Base-by-base conservation (phyloP, 1,140 invertebrate genomes). In the Bombus balteatus region DNA sequence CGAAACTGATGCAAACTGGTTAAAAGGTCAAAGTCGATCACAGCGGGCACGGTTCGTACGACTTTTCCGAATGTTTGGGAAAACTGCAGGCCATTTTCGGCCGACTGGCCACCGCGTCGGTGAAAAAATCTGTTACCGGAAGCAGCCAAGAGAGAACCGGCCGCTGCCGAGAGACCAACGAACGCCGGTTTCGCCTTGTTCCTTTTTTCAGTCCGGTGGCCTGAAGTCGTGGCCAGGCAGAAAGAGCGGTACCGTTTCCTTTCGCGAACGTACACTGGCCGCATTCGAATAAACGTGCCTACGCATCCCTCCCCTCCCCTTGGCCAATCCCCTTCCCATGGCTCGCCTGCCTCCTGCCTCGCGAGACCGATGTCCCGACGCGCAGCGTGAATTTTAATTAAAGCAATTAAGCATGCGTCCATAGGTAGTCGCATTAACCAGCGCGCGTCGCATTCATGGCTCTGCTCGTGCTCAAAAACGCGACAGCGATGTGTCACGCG, bases 311-410 rank as follows among this genome's bases (percentile, higher is more conserved):
- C 68, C 76, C 62, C 25, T 22, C 43, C 41, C 41, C 13, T 37
- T 1, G n/a, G 18, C 22, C n/a, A 57, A 25, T 53, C 59, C 62
- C 71, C 68, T 74, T 39, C n/a, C 32, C n/a, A 43, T 32, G 18
- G 41, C 47, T 32, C 57, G 28, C 6, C 41, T 8, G 32, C 32
- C 85, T 22, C 68, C 70, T 71, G 9, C 59, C 37, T 41, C 75
- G 57, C 62, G 74, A 65, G 65, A 71, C 66, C 88, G 86, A 88
- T 83, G 90, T 88, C 87, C 89, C 87, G 91, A 78, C 86, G 89
- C 90, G 90, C 88, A 86, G 86, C 83, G 92, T 93, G 92, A 94
- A 93, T 94, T 94, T 94, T 93, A 94, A 94, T 94, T 93, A 94
- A 94, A 94, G 92, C 93, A 93, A 94, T 94, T 94, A 94, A 93